Evolutionary conservation across 2,113 vertebrate species (phyloP).

Genomic region (Solenodon paradoxus): DNA sequence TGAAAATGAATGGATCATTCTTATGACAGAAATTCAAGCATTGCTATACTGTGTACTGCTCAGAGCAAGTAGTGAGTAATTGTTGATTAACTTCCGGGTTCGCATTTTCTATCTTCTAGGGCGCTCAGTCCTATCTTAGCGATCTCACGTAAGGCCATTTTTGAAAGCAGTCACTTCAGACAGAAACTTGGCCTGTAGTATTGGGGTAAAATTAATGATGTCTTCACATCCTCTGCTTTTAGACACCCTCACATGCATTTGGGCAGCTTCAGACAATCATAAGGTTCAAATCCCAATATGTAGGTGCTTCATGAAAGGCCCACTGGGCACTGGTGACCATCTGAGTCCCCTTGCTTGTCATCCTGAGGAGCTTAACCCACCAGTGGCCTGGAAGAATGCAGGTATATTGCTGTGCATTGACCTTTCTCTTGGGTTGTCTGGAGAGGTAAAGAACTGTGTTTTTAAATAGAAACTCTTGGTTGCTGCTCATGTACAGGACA

Average conservation of each 20-base stretch:
- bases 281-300: background rate
- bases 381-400: background rate
- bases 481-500: fast-evolving
- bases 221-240: background rate
- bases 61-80: background rate
- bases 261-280: background rate
- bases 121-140: background rate
- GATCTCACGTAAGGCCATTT: background rate
- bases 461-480: background rate
- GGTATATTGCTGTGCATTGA: fast-evolving
- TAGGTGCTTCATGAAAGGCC: background rate
- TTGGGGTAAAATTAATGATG: background rate
- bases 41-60: background rate
- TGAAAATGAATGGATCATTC: background rate
- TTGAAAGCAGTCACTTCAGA: background rate
- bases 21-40: background rate
- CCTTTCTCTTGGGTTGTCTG: background rate
- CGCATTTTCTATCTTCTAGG: background rate
- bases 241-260: background rate
- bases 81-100: background rate
- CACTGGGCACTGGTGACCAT: background rate
- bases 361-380: background rate
- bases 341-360: background rate
- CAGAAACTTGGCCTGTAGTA: background rate
- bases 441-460: background rate